Base-by-base conservation (phyloP, 2,888 invertebrate genomes). In the Xestia ashworthii region DNA sequence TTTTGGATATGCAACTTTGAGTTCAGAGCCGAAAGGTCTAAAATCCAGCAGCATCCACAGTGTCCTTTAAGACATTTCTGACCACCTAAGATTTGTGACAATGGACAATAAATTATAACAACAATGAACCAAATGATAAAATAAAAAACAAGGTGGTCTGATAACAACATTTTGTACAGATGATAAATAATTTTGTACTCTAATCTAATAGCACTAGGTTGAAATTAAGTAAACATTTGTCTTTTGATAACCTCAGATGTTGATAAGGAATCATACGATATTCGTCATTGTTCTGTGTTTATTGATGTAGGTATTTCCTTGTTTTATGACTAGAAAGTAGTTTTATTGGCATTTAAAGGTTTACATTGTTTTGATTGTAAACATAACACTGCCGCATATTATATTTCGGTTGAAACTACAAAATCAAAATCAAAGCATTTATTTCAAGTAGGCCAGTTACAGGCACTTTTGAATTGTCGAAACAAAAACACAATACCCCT, bases 221-320 rank as follows among this genome's bases (percentile, higher is more conserved):
- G 60, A 55, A 68, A 80, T 74, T 76, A 5, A 12, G 22, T 74
- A 64, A 70, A 58, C 38, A 11, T 5, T 25, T n/a, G 1, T 71
- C 71, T 66, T 32, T 11, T 67, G 78, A 85, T 85, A 85, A 77
- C 86, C 76, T 81, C 16, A 80, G 82, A 73, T 82, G 69, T n/a
- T 78, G 87, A 87, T 87, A 87, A 80, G 72, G 46, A 76, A 82
- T 88, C 86, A 55, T 84, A 85, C 80, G 85, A 84, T 86, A 73
- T 85, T 81, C 77, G 74, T 78, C 81, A 81, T 76, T 84, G 84
- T 87, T 81, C 76, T 71, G 25, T 67, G 41, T 64, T 71, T 83
- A 84, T 80, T 73, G 71, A 48, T 76, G 14, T 72, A 55, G 55
- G 62, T 50, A 68, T 55, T 81, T 81, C 72, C 78, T 69, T 38